A percentile compares a stretch with the other conserved stretches of the same genome.
Evolutionary conservation across 1,140 invertebrate genomes (phyloP).

Genomic region (Heliconius himera): DNA sequence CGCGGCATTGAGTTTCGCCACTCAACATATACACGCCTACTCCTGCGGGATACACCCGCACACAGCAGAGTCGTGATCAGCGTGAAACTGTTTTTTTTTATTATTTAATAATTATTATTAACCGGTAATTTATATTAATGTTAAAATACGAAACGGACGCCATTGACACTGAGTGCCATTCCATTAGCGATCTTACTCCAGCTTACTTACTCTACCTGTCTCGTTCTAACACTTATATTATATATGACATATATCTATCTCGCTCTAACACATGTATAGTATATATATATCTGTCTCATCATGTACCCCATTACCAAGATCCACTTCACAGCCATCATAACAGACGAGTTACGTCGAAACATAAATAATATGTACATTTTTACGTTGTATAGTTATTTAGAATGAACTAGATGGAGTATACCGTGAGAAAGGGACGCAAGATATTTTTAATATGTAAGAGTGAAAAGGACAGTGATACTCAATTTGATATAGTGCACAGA

Average conservation of each 20-base stretch:
- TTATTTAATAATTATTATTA: no score
- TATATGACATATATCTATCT: background rate
- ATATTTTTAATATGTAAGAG: background rate
- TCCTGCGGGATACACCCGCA: no score
- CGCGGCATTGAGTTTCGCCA: no score
- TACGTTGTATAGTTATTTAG: background rate
- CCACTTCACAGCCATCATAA: conserved; percentile 57
- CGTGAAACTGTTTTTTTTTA: no score
- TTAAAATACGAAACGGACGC: no score
- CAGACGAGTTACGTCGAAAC: conserved; percentile 42
- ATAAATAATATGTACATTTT: conserved; percentile 45
- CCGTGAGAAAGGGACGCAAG: background rate
- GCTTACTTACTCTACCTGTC: background rate
- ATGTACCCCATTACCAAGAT: conserved; percentile 31
- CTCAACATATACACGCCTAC: no score
- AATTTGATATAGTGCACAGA: background rate
- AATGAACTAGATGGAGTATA: background rate
- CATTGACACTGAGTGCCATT: no score
- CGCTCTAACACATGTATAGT: background rate
- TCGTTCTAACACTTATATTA: background rate
- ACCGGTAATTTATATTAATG: no score
- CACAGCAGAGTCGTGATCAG: no score
- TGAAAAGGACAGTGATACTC: background rate
- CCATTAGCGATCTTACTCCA: no score
- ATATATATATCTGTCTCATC: conserved; percentile 10